Conservation (phyloP, 2,797 vertebrate species). For the Gambusia yucatana region DNA sequence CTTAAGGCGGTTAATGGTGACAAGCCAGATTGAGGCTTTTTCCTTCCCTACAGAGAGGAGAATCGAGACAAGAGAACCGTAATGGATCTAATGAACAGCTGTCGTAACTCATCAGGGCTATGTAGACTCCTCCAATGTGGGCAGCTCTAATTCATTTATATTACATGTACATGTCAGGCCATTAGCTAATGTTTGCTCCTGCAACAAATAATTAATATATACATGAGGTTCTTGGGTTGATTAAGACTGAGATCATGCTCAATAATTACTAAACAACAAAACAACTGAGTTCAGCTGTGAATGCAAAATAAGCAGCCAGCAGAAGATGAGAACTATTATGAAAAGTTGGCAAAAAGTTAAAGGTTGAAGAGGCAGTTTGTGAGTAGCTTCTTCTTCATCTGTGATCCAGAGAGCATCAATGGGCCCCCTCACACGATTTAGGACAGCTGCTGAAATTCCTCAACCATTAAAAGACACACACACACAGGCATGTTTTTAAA, state of each 20-base stretch:
- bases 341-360: constrained; percentile 8
- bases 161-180: constrained; percentile 44
- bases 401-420: constrained; percentile 59
- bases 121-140: constrained; percentile 18
- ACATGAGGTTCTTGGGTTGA: constrained; percentile 4
- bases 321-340: constrained; percentile 15
- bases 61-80: constrained; percentile 47
- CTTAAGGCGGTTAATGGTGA: constrained; percentile 66
- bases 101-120: constrained; percentile 20
- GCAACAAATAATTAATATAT: constrained; percentile 22
- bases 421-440: constrained; percentile 74
- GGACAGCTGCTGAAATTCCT: constrained; percentile 83
- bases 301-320: neutral
- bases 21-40: constrained; percentile 38
- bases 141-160: constrained; percentile 42
- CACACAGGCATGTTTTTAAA: constrained; percentile 66
- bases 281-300: neutral
- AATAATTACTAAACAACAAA: constrained; percentile 23
- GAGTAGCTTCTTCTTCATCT: constrained; percentile 37
- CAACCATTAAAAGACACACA: constrained; percentile 60
- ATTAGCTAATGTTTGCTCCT: constrained; percentile 41
- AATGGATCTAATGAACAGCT: constrained; percentile 64
- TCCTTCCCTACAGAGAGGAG: constrained; percentile 26
- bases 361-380: constrained; percentile 3
- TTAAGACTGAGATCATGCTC: constrained; percentile 7